Evolutionary conservation across 1,140 invertebrate genomes (phyloP).

Genomic region (Elymnias hypermnestra): DNA sequence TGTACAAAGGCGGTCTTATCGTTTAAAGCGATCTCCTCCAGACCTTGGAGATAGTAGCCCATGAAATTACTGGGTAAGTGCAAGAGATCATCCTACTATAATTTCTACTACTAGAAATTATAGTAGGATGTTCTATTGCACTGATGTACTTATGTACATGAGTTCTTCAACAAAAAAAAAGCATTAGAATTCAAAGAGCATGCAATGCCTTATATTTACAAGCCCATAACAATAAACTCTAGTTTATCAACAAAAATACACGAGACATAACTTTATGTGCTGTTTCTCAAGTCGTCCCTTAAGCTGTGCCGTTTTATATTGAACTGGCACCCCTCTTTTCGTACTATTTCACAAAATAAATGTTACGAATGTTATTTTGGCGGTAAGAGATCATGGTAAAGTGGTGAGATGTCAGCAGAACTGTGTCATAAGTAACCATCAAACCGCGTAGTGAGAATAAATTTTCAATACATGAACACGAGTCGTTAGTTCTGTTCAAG

Average conservation of each 20-base stretch:
- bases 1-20: too few species aligned
- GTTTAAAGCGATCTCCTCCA: too few species aligned
- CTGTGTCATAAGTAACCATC: constrained; percentile 61
- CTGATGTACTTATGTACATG: too few species aligned
- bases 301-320: constrained; percentile 24
- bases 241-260: constrained; percentile 51
- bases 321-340: constrained; percentile 20
- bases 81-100: too few species aligned
- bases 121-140: too few species aligned
- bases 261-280: constrained; percentile 43
- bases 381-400: constrained; percentile 26
- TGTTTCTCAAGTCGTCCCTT: constrained; percentile 15
- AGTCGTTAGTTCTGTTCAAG: constrained; percentile 61
- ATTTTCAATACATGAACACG: constrained; percentile 65
- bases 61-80: too few species aligned
- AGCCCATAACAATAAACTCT: constrained; percentile 47
- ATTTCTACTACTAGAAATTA: too few species aligned
- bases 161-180: not conserved
- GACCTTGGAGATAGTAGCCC: too few species aligned
- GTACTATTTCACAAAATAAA: constrained; percentile 9
- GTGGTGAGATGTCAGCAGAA: constrained; percentile 30
- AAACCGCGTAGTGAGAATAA: constrained; percentile 64
- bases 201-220: too few species aligned
- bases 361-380: not conserved
- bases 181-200: too few species aligned